Percentiles rank a stretch among this genome's conserved stretches.
phyloP scores from a whole-genome alignment of 2,797 vertebrate species.

The Tympanoctomys barrerae region DNA sequence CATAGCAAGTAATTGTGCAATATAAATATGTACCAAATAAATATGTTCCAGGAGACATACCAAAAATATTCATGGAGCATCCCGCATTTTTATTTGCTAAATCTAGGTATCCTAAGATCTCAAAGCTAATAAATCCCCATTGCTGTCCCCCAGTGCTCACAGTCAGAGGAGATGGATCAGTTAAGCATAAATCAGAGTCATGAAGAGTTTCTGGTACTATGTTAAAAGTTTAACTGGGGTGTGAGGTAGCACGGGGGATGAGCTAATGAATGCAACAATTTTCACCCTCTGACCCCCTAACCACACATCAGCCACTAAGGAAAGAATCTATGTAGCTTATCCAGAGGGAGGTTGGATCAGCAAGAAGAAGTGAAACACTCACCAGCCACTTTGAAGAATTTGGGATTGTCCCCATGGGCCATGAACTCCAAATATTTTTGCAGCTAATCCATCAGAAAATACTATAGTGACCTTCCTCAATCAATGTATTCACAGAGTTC shows the following conservation, averaged over 20 bases:
- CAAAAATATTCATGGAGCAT: not conserved
- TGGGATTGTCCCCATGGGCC: not conserved
- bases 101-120: not conserved
- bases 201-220: not conserved
- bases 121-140: not conserved
- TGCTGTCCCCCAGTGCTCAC: not conserved
- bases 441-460: not conserved
- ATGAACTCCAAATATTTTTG: not conserved
- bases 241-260: not conserved
- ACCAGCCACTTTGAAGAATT: not conserved
- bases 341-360: too few species aligned
- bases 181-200: not conserved
- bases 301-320: rapidly evolving
- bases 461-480: not conserved
- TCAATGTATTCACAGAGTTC: not conserved
- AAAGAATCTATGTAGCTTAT: not conserved
- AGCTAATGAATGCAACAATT: not conserved
- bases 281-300: too few species aligned
- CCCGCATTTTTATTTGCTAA: conserved; percentile 31
- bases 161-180: not conserved
- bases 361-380: rapidly evolving
- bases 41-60: not conserved
- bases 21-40: not conserved
- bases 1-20: not conserved
- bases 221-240: not conserved